Evolutionary conservation across 2,113 vertebrate species (phyloP), one percentile per base, ranked within the genome.

Genomic region (Silurus glanis): DNA sequence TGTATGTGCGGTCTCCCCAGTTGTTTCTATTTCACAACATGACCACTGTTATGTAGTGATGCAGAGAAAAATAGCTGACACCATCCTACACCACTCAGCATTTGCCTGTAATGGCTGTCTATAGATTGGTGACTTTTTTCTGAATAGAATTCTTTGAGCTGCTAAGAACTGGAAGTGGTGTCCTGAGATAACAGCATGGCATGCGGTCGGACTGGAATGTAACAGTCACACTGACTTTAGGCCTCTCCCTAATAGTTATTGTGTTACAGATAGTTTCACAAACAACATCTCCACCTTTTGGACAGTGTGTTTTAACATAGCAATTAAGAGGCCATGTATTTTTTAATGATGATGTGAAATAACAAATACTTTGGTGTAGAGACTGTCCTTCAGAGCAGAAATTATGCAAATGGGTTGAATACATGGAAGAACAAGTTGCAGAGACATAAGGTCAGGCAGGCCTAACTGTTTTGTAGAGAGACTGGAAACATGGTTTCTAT

Each of bases 171-270:
- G 53, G 78, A 14, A 59, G 59, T 55, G 69, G 79, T 49, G 9
- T 62, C 47, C 4, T 56, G 13, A 75, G 64, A 80, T 82, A 79
- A n/a, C 16, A 80, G 64, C 74, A 5, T 90, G 83, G 62, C 76
- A 95, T 93, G 93, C 74, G 79, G 93, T 92, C 84, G 10, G 81
- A 94, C 93, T 87, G 81, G 94, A 92, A 56, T 64, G 56, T 49
- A 45, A n/a, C 61, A 84, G 14, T 59, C 19, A 55, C 9, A 9
- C 25, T 76, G 21, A 51, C 51, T n/a, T 47, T 17, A 49, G 82
- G 66, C 82, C 51, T n/a, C 76, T 80, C 82, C 79, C 78, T 81
- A 59, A 75, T 71, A 49, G 6, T 72, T 74, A 25, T 61, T 47
- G 45, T 49, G 80, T 89, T 28, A 37, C 53, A 80, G 45, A 83